Evolutionary conservation across 2,888 invertebrate genomes (phyloP), one percentile per base, ranked within the genome.

Genomic region (Tetheella fluctuosa): DNA sequence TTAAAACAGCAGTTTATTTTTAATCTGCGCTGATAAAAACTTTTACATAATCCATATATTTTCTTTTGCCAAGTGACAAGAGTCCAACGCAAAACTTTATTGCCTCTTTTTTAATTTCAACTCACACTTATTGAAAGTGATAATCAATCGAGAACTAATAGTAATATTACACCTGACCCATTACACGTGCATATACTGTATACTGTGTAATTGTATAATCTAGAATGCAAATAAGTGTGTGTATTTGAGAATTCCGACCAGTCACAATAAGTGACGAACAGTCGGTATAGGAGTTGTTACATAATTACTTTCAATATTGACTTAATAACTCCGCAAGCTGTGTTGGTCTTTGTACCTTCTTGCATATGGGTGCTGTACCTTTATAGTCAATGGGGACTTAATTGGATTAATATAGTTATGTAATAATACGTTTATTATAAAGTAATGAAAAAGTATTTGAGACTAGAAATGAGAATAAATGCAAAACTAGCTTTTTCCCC

Each of bases 221-320:
- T 48, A 48, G 39, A 39, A 39, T 20, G 20, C 48, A 48, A 48
- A 48, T 48, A 48, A n/a, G 30, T 37, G 10, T 34, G 34, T 42
- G 42, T 17, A n/a, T 15, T 17, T 3, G 48, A 48, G 48, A 20
- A 10, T 20, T 48, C 20, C 10, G 48, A 20, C 42, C 6, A n/a
- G 2, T 39, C 39, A 39, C n/a, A 39, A 39, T 39, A n/a, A 8
- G 48, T 48, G 48, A 48, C 20, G 20, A 48, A 2, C 20, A 48
- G 48, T 48, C 48, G 17, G 48, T 6, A 17, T 20, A 48, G 17
- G 10, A 20, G 48, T 48, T 48, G 48, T 48, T 48, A 48, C 20
- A 48, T 48, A 48, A 48, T 20, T 48, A 48, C 20, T 48, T 48
- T 48, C 48, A 48, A 48, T 48, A 48, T 48, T 48, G 48, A 48